phyloP scores from a whole-genome alignment of 2,888 invertebrate species.

The Salticus scenicus region DNA sequence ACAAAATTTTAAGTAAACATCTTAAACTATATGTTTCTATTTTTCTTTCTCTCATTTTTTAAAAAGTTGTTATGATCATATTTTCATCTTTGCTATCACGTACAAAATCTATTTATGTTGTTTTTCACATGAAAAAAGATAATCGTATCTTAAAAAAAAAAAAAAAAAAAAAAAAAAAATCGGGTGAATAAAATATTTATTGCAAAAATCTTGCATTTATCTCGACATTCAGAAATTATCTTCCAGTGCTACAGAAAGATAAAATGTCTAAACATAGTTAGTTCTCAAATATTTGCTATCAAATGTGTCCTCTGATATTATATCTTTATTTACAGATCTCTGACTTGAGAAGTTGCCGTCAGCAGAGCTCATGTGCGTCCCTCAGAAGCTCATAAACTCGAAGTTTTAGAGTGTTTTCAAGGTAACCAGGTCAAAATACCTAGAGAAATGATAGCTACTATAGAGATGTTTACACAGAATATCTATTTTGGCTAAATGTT shows the following conservation, averaged over 20 bases:
- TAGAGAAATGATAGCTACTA: background rate
- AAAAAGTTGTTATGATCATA: too few relatives aligned
- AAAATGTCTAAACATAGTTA: constrained; percentile 4
- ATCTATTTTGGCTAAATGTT: too few relatives aligned
- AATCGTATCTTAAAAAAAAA: too few relatives aligned
- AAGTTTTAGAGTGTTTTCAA: background rate
- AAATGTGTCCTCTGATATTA: background rate
- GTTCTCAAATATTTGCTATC: background rate
- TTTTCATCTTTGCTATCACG: too few relatives aligned
- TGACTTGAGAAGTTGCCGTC: background rate
- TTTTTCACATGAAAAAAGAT: too few relatives aligned
- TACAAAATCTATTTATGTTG: too few relatives aligned
- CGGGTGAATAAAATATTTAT: too few relatives aligned
- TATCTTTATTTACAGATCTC: background rate
- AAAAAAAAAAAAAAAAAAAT: too few relatives aligned
- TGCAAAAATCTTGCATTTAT: background rate
- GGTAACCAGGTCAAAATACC: background rate
- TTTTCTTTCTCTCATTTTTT: too few relatives aligned
- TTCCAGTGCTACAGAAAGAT: background rate
- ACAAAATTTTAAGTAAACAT: too few relatives aligned
- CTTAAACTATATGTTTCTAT: too few relatives aligned
- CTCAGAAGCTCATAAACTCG: background rate
- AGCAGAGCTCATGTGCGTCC: background rate
- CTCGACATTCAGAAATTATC: background rate
- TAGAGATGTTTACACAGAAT: too few relatives aligned